Base-by-base conservation (phyloP, 2,888 invertebrate genomes). In the Lithophane socia region DNA sequence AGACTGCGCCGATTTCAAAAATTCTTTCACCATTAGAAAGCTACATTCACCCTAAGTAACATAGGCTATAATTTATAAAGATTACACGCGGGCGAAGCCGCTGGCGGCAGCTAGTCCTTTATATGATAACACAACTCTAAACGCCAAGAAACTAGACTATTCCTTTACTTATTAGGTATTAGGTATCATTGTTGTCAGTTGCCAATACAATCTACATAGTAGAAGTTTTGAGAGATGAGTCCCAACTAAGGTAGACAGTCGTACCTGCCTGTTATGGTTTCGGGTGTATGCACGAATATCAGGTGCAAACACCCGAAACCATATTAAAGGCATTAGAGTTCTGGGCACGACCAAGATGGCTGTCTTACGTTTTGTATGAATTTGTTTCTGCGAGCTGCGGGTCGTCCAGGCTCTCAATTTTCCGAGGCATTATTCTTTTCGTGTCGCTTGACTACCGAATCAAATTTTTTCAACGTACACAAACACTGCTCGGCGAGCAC, bases 101-200 rank as follows among this genome's bases (percentile, higher is more conserved):
- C n/a, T n/a, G n/a, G n/a, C n/a, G n/a, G n/a, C n/a, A n/a, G n/a
- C n/a, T n/a, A n/a, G n/a, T 21, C n/a, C 12, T 42, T 42, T 42
- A n/a, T 9, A 61, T 10, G 61, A 61, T 61, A 37, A 64, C n/a
- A 42, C n/a, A 42, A 12, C 42, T 64, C 12, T 24, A n/a, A 9
- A 24, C 12, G 21, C 24, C 5, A 47, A 47, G 9, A 52, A 44
- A 18, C 18, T 61, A 29, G 37, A 29, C n/a, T 76, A n/a, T 52
- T 29, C 9, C n/a, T 29, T 29, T 24, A 58, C 29, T 42, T 42
- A n/a, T n/a, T n/a, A n/a, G n/a, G n/a, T n/a, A n/a, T n/a, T n/a
- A n/a, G n/a, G n/a, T n/a, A n/a, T 75, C 37, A 18, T 18, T 29
- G 47, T 21, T 75, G 16, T 42, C n/a, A 56, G 77, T 12, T 56